Base-by-base conservation (phyloP, 2,113 vertebrate species). In the Albula goreensis region DNA sequence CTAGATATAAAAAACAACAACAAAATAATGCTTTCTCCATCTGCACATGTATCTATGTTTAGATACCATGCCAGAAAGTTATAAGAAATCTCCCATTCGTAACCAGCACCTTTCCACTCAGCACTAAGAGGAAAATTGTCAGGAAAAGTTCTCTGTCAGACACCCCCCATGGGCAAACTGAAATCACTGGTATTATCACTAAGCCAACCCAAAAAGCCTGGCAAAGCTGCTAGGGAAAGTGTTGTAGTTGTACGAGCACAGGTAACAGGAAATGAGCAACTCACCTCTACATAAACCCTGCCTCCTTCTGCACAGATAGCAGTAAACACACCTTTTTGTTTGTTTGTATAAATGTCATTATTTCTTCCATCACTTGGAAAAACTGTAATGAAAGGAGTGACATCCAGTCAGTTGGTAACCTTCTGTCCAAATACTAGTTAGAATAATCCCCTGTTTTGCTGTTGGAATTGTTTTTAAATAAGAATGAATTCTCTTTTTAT, bases 401-500 rank as follows among this genome's bases (percentile, higher is more conserved):
- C 22, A 49, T 79, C 70, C 70, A 4, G 41, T 50, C 13, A 79
- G 41, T 12, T 79, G 48, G 78, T 41, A 48, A 17, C 78, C n/a
- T n/a, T 74, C 78, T 50, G 78, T 79, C 49, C 78, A 79, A 79
- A 13, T n/a, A 19, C 78, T 17, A 4, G 25, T 50, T 79, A 15
- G 12, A 79, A 79, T 50, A 49, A 17, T 12, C 53, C 53, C 2
- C 80, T 41, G 31, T 81, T 86, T 82, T 70, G 19, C 2, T 63
- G 51, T 70, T 51, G 50, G 22, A 19, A 31, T 25, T 84, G 50
- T 84, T 84, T 84, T 41, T 48, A 48, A 79, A 83, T 50, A 48
- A 50, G 13, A 25, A 70, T 74, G 31, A 41, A 74, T 95, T 93
- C 95, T 93, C 81, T 87, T 85, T 80, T 56, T 84, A 57, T 57